Conservation (phyloP, 2,888 invertebrate genomes). For the Drymonia ruficornis region DNA sequence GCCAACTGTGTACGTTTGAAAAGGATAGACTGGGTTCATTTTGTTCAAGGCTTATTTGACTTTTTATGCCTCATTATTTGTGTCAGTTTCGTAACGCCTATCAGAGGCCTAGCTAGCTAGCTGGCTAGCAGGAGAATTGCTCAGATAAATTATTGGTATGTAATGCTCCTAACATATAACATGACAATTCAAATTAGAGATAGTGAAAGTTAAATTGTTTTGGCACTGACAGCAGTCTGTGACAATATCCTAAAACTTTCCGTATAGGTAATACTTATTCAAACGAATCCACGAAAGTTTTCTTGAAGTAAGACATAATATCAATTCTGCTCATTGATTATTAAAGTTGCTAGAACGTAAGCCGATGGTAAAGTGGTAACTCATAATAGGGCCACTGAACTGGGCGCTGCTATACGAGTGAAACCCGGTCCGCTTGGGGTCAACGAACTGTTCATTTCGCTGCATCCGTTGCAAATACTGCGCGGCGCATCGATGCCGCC, state of each 20-base stretch:
- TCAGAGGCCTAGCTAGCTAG: not conserved
- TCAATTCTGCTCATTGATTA: not conserved
- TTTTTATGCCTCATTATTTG: slow-evolving; percentile 27
- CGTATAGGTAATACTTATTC: too few relatives aligned
- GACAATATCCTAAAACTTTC: not conserved
- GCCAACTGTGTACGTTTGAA: slow-evolving; percentile 30
- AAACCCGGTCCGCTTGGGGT: slow-evolving; percentile 80
- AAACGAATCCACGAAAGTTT: not conserved
- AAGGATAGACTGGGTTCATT: slow-evolving; percentile 27
- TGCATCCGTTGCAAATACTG: slow-evolving; percentile 84
- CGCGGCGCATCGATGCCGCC: slow-evolving; percentile 73
- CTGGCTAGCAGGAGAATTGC: too few relatives aligned
- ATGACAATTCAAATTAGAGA: slow-evolving; percentile 7
- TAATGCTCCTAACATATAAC: not conserved
- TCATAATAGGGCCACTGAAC: slow-evolving; percentile 78
- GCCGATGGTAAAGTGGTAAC: slow-evolving; percentile 52
- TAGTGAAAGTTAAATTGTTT: slow-evolving; percentile 24
- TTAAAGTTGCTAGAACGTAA: slow-evolving; percentile 46
- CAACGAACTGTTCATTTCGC: slow-evolving; percentile 83
- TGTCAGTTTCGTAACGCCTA: slow-evolving; percentile 8
- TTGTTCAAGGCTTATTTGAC: slow-evolving; percentile 18
- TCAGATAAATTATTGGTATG: not conserved
- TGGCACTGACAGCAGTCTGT: not conserved
- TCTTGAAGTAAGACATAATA: not conserved
- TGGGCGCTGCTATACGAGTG: slow-evolving; percentile 78